Percentiles rank a stretch among this genome's conserved stretches.
Conservation (phyloP, 2,888 invertebrate species). For the Dyspetes luteomarginatus region DNA sequence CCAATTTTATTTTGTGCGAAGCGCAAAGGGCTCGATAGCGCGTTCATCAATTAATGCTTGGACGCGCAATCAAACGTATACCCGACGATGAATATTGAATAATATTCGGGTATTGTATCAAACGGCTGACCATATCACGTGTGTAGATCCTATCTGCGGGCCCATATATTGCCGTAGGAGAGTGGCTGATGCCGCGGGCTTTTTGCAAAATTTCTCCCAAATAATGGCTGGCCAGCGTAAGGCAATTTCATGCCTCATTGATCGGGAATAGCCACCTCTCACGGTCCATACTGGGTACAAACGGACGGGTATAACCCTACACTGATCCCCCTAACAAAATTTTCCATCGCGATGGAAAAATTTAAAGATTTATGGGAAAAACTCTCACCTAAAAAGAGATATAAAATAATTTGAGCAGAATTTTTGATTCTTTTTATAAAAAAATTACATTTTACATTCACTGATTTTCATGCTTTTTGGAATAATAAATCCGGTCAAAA, state of each 20-base stretch:
- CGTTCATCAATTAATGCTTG: slow-evolving; percentile 67
- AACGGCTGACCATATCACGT: slow-evolving; percentile 62
- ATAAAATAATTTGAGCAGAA: background rate
- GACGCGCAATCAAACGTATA: slow-evolving; percentile 63
- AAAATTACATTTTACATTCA: no score
- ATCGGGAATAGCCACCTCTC: slow-evolving; percentile 65
- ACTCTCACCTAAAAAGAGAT: background rate
- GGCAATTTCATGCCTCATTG: slow-evolving; percentile 79
- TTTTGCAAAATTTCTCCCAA: slow-evolving; percentile 72
- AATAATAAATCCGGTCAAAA: no score
- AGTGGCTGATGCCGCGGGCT: slow-evolving; percentile 33
- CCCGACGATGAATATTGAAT: slow-evolving; percentile 75
- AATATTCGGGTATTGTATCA: slow-evolving; percentile 75
- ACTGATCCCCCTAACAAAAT: slow-evolving; percentile 8
- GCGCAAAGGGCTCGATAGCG: slow-evolving; percentile 54
- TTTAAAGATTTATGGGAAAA: slow-evolving; percentile 14
- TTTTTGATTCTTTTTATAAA: slow-evolving; percentile 1
- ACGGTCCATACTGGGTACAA: background rate
- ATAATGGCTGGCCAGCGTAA: slow-evolving; percentile 77
- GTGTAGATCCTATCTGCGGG: slow-evolving; percentile 44
- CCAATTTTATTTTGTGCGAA: slow-evolving; percentile 47
- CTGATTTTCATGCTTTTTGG: no score
- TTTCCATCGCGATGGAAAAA: background rate
- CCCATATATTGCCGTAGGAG: slow-evolving; percentile 15
- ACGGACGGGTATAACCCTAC: background rate